These are phyloP conservation scores for Lysandra coridon DNA, from an alignment of 2,888 invertebrate species.

Conservation along the genomic window DNA sequence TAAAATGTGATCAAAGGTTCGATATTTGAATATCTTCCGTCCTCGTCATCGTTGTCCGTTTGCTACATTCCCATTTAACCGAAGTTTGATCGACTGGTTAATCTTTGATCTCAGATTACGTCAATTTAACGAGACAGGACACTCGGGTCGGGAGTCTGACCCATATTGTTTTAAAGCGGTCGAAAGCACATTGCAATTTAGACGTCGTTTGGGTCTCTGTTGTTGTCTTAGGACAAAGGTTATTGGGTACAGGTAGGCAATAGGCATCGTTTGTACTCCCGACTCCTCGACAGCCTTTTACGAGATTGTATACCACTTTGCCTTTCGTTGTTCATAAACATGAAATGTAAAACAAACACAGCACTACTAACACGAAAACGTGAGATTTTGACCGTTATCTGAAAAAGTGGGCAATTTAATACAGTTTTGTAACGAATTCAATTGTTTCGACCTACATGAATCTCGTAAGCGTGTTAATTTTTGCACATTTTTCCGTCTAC, in stretches of 20 bases:
- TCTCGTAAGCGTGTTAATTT: background rate
- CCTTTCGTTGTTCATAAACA: background rate
- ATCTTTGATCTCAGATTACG: constrained; percentile 11
- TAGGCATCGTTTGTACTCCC: background rate
- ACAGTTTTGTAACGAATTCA: constrained; percentile 27
- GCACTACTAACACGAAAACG: constrained; percentile 29
- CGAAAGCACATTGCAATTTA: constrained; percentile 12
- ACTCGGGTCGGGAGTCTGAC: background rate
- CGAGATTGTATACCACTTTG: background rate
- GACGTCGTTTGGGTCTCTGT: background rate
- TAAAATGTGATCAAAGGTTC: constrained; percentile 22
- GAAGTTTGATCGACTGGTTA: constrained; percentile 1
- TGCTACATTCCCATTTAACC: background rate
- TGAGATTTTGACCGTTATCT: constrained; percentile 27
- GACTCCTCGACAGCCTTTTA: background rate
- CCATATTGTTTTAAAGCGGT: constrained; percentile 20
- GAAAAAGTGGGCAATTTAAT: constrained; percentile 19
- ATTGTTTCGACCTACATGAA: constrained; percentile 13
- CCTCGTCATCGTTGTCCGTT: background rate
- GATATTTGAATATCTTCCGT: constrained; percentile 3
- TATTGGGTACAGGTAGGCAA: background rate
- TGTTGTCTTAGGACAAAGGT: background rate
- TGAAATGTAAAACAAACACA: background rate
- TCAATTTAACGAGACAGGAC: background rate
- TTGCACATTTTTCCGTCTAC: background rate